Evolutionary conservation across 2,888 invertebrate species (phyloP).

Genomic region (Argyra leucocephala): DNA sequence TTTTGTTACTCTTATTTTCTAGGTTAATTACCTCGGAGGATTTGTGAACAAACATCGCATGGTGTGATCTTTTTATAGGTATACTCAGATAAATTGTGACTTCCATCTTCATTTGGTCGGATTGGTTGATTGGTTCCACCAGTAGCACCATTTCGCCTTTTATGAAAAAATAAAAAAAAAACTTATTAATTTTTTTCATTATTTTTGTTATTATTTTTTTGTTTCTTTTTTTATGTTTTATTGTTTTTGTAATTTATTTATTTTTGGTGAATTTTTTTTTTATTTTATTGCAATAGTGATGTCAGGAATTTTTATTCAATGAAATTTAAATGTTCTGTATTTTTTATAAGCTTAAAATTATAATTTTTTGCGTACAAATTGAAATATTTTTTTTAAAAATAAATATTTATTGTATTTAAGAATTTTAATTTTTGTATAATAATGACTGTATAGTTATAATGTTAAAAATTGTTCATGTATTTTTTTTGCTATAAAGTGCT

Average conservation of each 20-base stretch:
- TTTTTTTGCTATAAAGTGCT: too few relatives aligned
- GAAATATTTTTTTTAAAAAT: too few relatives aligned
- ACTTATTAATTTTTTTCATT: background rate
- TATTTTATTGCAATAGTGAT: background rate
- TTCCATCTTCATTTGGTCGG: constrained; percentile 42
- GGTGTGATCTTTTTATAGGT: constrained; percentile 93
- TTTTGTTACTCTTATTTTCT: constrained; percentile 22
- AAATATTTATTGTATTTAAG: too few relatives aligned
- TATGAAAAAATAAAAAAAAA: background rate
- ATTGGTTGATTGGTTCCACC: constrained; percentile 44
- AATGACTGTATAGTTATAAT: too few relatives aligned
- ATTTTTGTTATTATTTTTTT: background rate
- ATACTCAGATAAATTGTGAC: constrained; percentile 83
- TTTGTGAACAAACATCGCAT: constrained; percentile 88
- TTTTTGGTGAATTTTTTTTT: background rate
- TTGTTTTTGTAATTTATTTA: background rate
- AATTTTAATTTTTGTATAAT: too few relatives aligned
- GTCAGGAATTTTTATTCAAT: background rate
- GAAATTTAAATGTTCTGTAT: background rate
- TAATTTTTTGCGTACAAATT: too few relatives aligned
- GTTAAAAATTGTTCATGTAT: too few relatives aligned
- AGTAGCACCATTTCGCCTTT: constrained; percentile 62
- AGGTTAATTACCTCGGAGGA: constrained; percentile 62
- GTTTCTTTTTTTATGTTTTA: background rate
- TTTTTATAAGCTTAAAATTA: too few relatives aligned